Conservation (phyloP, 2,888 invertebrate genomes). For the Megamerina dolium region DNA sequence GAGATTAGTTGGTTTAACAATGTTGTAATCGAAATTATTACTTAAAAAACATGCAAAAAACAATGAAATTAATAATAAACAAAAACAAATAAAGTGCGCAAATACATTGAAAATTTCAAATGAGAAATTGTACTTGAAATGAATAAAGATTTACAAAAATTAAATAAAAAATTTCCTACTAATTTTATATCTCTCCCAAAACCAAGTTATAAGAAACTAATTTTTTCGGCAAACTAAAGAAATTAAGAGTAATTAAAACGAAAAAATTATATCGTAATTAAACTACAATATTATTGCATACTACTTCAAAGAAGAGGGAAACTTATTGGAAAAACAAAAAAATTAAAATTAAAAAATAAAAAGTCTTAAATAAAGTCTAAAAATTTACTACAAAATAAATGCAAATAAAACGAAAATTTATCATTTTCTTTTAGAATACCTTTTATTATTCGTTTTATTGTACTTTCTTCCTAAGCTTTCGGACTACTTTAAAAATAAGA, state of each 20-base stretch:
- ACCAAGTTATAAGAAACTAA: neutral
- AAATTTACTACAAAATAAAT: constrained; percentile 7
- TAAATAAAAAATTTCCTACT: neutral
- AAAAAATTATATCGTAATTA: too few species aligned
- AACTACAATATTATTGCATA: too few species aligned
- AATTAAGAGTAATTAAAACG: too few species aligned
- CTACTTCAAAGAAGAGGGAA: too few species aligned
- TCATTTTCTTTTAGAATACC: too few species aligned
- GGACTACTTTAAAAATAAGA: too few species aligned
- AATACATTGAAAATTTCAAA: neutral
- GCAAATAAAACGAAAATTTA: constrained; percentile 11
- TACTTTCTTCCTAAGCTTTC: too few species aligned
- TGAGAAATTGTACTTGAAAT: neutral
- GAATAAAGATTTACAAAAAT: neutral
- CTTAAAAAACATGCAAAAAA: constrained; percentile 6
- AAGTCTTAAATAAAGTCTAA: constrained; percentile 16
- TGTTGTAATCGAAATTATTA: constrained; percentile 29
- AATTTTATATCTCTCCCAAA: constrained; percentile 1
- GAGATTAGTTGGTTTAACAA: constrained; percentile 31
- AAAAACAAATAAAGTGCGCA: neutral
- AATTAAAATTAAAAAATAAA: constrained; percentile 9
- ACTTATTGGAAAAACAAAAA: constrained; percentile 9
- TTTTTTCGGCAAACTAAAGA: neutral
- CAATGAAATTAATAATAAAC: neutral
- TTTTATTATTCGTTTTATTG: too few species aligned